Evolutionary conservation across 2,797 vertebrate species (phyloP).

Genomic region (Esox lucius): DNA sequence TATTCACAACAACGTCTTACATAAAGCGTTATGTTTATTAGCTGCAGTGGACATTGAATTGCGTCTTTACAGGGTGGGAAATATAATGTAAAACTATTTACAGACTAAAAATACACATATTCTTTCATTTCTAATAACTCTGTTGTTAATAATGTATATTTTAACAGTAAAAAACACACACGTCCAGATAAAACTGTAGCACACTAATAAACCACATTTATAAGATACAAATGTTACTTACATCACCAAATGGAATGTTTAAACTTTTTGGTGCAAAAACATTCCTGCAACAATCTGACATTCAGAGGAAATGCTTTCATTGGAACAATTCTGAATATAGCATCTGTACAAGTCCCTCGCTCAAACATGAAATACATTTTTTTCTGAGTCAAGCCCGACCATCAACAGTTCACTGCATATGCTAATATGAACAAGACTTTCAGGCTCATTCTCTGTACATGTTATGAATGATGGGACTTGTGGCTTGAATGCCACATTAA

Average conservation of each 20-base stretch:
- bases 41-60: conserved; percentile 35
- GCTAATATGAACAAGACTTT: conserved; percentile 9
- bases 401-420: conserved; percentile 7
- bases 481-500: neutral
- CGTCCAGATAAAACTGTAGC: conserved; percentile 33
- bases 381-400: neutral
- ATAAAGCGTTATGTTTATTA: conserved; percentile 36
- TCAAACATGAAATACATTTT: conserved; percentile 29
- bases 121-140: conserved; percentile 15
- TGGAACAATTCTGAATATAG: neutral
- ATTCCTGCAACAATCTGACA: conserved; percentile 47
- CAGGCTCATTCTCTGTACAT: conserved; percentile 14
- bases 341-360: conserved; percentile 8
- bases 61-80: conserved; percentile 41
- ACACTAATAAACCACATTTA: conserved; percentile 37
- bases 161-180: conserved; percentile 51
- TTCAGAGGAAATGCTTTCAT: conserved; percentile 39
- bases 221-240: conserved; percentile 49
- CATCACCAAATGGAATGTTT: conserved; percentile 57
- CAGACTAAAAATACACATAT: conserved; percentile 37
- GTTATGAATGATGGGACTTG: conserved; percentile 10
- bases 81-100: conserved; percentile 48
- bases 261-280: conserved; percentile 48
- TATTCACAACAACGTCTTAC: conserved; percentile 22
- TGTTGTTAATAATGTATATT: conserved; percentile 32